Conservation (phyloP, 92 coral and sea anemone species). For the Palythoa caribaeorum region DNA sequence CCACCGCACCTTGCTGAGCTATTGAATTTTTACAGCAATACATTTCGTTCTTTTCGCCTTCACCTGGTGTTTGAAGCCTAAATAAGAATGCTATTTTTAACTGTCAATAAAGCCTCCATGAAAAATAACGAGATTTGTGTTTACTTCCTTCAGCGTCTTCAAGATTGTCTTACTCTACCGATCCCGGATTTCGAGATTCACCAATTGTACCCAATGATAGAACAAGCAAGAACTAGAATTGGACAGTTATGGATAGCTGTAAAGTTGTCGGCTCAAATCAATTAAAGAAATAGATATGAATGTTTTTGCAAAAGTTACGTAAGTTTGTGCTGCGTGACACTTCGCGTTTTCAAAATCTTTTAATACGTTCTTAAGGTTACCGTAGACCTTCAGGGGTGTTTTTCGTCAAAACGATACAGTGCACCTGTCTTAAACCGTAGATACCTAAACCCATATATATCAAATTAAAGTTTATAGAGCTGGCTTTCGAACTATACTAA, state of each 20-base stretch:
- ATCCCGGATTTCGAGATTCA: background rate
- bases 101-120: background rate
- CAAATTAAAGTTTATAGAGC: no score
- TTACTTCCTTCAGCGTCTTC: background rate
- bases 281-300: no score
- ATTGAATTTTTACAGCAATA: background rate
- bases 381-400: no score
- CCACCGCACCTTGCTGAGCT: background rate
- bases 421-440: no score
- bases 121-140: background rate
- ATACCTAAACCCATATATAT: no score
- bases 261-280: no score
- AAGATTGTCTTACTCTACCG: background rate
- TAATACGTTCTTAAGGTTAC: no score
- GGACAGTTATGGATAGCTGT: background rate
- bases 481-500: no score
- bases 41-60: background rate
- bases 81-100: background rate
- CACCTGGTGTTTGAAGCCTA: constrained; percentile 2
- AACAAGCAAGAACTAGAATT: background rate
- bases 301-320: no score
- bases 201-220: background rate
- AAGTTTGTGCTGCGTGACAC: no score
- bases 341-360: no score
- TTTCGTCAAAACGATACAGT: no score